Evolutionary conservation across 2,888 invertebrate genomes (phyloP).

Genomic region (Chrysotoxum bicinctum): DNA sequence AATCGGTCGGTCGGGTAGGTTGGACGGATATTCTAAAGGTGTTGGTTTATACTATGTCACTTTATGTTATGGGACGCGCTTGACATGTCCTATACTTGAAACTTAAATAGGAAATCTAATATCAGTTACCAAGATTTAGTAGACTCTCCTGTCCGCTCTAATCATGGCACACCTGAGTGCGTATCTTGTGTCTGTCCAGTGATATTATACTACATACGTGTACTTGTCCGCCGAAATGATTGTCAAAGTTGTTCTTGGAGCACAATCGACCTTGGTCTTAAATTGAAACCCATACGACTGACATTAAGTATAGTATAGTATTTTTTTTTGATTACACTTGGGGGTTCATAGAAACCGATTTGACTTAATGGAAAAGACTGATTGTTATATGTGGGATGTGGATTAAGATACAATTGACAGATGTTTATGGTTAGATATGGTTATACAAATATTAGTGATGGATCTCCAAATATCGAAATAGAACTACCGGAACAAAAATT

Average conservation of each 20-base stretch:
- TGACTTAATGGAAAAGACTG: conserved; percentile 33
- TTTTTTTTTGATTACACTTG: conserved; percentile 1
- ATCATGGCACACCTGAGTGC: conserved; percentile 21
- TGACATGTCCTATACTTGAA: conserved; percentile 34
- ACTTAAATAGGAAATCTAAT: conserved; percentile 70
- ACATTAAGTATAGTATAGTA: conserved; percentile 55
- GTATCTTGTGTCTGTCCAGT: conserved; percentile 11
- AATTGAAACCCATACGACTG: conserved; percentile 63
- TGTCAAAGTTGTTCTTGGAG: conserved; percentile 61
- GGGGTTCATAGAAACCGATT: not conserved
- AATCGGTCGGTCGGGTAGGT: not conserved
- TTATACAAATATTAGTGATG: conserved; percentile 19
- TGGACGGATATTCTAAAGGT: conserved; percentile 35
- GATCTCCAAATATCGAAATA: conserved; percentile 2
- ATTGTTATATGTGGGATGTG: conserved; percentile 44
- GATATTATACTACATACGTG: not conserved
- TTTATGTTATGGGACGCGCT: conserved; percentile 26
- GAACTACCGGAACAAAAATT: conserved; percentile 8
- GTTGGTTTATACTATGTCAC: conserved; percentile 45
- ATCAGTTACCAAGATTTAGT: conserved; percentile 63
- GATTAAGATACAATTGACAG: conserved; percentile 45
- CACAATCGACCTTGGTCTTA: conserved; percentile 60
- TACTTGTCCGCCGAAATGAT: conserved; percentile 43
- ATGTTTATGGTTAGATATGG: conserved; percentile 42
- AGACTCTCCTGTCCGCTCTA: conserved; percentile 7